Evolutionary conservation across 2,113 vertebrate genomes (phyloP).

Genomic region (Ascaphus truei): DNA sequence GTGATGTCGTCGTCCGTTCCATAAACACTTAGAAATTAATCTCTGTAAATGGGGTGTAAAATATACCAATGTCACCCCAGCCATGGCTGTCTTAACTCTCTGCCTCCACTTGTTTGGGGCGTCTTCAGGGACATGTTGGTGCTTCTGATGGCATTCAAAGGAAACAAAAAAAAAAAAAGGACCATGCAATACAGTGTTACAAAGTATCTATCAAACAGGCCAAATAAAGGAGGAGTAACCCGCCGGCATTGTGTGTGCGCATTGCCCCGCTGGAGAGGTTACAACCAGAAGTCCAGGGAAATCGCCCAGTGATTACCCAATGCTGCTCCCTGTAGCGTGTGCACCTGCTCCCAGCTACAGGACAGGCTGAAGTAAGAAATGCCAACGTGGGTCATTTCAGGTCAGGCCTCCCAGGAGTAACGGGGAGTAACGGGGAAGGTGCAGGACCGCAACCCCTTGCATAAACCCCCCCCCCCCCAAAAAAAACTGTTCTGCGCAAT

Average conservation of each 20-base stretch:
- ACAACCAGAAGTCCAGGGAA: too few species aligned
- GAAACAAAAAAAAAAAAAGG: conserved; percentile 60
- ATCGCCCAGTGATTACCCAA: too few species aligned
- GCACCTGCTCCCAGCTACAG: too few species aligned
- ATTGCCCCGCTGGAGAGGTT: too few species aligned
- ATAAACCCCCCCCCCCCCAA: too few species aligned
- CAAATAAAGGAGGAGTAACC: conserved; percentile 15
- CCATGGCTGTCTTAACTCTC: conserved; percentile 78
- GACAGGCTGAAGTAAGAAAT: too few species aligned
- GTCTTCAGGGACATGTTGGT: conserved; percentile 61
- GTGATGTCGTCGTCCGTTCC: not conserved
- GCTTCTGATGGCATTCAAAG: conserved; percentile 63
- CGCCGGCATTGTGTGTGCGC: not conserved
- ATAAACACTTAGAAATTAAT: conserved; percentile 1
- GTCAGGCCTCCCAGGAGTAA: too few species aligned
- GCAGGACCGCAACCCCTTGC: too few species aligned
- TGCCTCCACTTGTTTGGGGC: conserved; percentile 73
- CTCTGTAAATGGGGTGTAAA: conserved; percentile 50
- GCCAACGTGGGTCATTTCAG: too few species aligned
- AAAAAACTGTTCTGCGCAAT: too few species aligned
- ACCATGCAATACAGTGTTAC: conserved; percentile 40
- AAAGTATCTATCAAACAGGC: conserved; percentile 12
- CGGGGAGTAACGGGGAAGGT: too few species aligned
- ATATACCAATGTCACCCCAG: conserved; percentile 80
- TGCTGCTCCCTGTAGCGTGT: too few species aligned